A percentile compares a stretch with the other conserved stretches of the same genome.
Evolutionary conservation across 2,797 vertebrate genomes (phyloP).

Genomic region (Brachyalestes nurse): DNA sequence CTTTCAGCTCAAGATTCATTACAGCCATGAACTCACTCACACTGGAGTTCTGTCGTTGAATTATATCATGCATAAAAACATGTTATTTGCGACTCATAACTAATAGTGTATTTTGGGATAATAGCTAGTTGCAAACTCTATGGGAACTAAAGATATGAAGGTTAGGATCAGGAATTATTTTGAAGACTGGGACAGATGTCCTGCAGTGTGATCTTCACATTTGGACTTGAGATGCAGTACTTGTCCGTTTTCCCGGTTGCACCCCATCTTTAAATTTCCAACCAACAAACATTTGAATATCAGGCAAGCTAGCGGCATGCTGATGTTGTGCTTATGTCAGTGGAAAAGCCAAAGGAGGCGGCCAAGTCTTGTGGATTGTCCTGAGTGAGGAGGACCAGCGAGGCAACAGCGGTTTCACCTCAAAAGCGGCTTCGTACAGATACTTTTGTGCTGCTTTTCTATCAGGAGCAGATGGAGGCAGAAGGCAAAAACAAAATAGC

Average conservation of each 20-base stretch:
- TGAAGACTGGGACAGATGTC: neutral
- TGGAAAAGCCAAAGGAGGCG: conserved; percentile 53
- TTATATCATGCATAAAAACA: too few species aligned
- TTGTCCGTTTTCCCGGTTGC: conserved; percentile 21
- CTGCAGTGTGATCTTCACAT: conserved; percentile 28
- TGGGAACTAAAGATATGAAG: too few species aligned
- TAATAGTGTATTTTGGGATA: neutral
- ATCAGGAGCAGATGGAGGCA: conserved; percentile 61
- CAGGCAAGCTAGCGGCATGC: conserved; percentile 47
- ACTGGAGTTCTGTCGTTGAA: too few species aligned
- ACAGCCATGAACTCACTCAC: too few species aligned
- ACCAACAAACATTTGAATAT: conserved; percentile 57
- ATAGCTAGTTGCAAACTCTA: too few species aligned
- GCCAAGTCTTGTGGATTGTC: conserved; percentile 42
- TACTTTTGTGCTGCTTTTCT: conserved; percentile 46
- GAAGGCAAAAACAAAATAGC: conserved; percentile 28
- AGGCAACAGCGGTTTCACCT: conserved; percentile 45
- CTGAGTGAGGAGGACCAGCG: conserved; percentile 43
- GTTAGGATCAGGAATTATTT: neutral
- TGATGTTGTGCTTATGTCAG: conserved; percentile 56
- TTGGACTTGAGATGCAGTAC: conserved; percentile 2
- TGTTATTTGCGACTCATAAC: too few species aligned
- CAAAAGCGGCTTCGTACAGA: conserved; percentile 36
- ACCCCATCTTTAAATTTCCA: conserved; percentile 46
- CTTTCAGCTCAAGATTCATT: too few species aligned